Evolutionary conservation across 2,888 invertebrate genomes (phyloP).

Genomic region (Noctua janthe): DNA sequence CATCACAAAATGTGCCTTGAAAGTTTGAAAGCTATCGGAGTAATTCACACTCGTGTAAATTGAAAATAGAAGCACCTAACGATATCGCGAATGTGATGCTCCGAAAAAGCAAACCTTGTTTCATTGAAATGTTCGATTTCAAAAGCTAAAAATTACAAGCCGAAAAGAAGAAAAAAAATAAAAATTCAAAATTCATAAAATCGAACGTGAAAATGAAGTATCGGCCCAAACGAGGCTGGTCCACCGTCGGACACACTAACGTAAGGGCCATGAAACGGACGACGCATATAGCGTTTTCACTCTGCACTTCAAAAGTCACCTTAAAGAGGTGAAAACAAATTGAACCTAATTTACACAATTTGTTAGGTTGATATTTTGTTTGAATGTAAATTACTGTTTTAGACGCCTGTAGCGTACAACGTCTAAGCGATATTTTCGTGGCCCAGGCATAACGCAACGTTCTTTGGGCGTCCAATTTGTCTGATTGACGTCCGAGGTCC

Average conservation of each 20-base stretch:
- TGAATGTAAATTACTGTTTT: not conserved
- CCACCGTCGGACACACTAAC: constrained; percentile 14
- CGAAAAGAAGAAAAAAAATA: constrained; percentile 25
- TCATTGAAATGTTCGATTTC: constrained; percentile 13
- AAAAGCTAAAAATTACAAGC: constrained; percentile 41
- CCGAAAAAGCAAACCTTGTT: not conserved
- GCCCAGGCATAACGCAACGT: constrained; percentile 64
- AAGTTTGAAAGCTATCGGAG: constrained; percentile 4
- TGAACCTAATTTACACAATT: not conserved
- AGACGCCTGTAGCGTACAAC: not conserved
- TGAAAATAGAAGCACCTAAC: not conserved
- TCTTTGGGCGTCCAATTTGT: constrained; percentile 86
- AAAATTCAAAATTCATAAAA: constrained; percentile 78
- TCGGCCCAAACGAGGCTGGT: constrained; percentile 60
- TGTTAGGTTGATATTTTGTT: not conserved
- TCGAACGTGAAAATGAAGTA: constrained; percentile 75
- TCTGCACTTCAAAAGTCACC: not conserved
- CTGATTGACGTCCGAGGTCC: constrained; percentile 86
- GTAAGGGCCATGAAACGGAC: not conserved
- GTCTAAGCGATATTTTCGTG: not conserved
- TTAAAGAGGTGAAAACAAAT: not conserved
- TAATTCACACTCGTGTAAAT: not conserved
- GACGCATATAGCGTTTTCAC: not conserved
- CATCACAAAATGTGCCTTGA: not conserved
- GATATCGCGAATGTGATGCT: not conserved